Evolutionary conservation across 2,113 vertebrate species (phyloP), one percentile per base, ranked within the genome.

Genomic region (Pygoscelis antarcticus): DNA sequence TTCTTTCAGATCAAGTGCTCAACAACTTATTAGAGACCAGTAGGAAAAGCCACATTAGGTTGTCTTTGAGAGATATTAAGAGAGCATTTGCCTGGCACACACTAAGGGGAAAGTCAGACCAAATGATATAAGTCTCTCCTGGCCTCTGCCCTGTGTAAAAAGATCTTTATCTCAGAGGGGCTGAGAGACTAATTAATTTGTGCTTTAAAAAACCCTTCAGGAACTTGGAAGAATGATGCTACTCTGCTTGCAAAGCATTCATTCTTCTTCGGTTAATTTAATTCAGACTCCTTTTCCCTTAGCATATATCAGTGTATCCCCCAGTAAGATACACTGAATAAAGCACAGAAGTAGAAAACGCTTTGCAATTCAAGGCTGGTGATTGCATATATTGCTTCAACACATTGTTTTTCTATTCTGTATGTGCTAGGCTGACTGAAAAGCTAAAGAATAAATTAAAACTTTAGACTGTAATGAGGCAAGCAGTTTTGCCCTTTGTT

Each of bases 211-310:
- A 90, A 25, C 7, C 36, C 75, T 79, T 61, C 27, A 83, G 84
- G 91, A 97, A 83, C 46, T 42, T 93, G 62, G 46, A 94, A 84
- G 78, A 90, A 65, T 32, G 40, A 88, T 77, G 66, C 58, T 61
- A 69, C 42, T 65, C 34, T 83, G 36, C 72, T 93, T 68, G 23
- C 15, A 89, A 93, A 87, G 26, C 44, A n/a, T 82, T 87, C 29
- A 40, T 71, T 93, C 58, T 79, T 85, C 36, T 68, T 68, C 10
- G 2, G 40, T 72, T 93, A 84, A 92, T 87, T 64, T 64, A 89
- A 93, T 76, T 91, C 58, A 65, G 44, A 22, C 11, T 95, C 27
- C 34, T 90, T 76, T 87, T 72, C 70, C 60, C 52, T 85, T 36
- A 54, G 60, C 62, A 79, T 13, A 0, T 40, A 72, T 23, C 57